Evolutionary conservation across 2,797 vertebrate species (phyloP), one percentile per base, ranked within the genome.

Genomic region (Pangasius djambal): DNA sequence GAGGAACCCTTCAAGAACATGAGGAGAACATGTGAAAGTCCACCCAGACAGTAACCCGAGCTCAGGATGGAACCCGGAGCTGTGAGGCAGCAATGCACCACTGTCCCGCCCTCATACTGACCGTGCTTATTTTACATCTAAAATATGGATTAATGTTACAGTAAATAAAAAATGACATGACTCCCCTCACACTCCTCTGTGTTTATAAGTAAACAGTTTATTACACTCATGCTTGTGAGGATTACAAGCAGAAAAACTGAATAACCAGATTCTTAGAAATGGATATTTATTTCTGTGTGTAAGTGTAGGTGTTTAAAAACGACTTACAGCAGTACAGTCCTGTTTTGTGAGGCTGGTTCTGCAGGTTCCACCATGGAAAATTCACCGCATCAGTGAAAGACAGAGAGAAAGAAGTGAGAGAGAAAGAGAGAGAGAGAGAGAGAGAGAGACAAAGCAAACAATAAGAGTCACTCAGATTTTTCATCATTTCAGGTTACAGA

Each of bases 301-400:
- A 6, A 31, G 40, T 79, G n/a, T 52, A 18, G 16, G n/a, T 61
- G 55, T 59, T 59, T 22, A 22, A 37, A 81, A 2, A 72, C 15
- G 5, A 78, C 88, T 90, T 67, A 90, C 89, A 37, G 85, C 6
- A 75, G 12, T 61, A 82, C 78, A 88, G 52, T 72, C 77, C 37
- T 69, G 69, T 48, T 83, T n/a, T 61, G 48, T 48, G 31, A 20
- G 69, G 28, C 50, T 82, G 86, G 72, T 86, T 50, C 70, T 28
- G 59, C 85, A 74, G 78, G 89, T 90, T 86, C 78, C 40, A 87
- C 88, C 81, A 72, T 86, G 34, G 50, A 77, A 93, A 86, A 82
- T 87, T 78, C 9, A 44, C 25, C 37, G 0, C 57, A 86, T 86
- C 20, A 86, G 4, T 31, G 20, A 44, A 86, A n/a, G 89, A 72